Percentiles rank a stretch among this genome's conserved stretches.
Conservation (phyloP, 2,113 vertebrate species). For the Dicerorhinus sumatrensis region DNA sequence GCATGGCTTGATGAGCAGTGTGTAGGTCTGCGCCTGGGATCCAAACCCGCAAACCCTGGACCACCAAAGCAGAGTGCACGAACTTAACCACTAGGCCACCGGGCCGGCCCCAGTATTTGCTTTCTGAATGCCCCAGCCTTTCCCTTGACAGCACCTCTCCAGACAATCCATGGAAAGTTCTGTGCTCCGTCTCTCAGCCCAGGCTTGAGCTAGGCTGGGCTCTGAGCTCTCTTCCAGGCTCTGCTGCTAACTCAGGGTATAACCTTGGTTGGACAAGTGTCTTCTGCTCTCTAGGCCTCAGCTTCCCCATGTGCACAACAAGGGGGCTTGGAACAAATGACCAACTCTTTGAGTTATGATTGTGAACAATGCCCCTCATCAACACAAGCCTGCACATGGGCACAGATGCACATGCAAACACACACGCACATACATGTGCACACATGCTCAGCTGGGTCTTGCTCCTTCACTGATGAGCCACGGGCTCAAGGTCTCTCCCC, state of each 20-base stretch:
- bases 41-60: too few species aligned
- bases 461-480: neutral
- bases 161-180: neutral
- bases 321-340: neutral
- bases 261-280: neutral
- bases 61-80: too few species aligned
- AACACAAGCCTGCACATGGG: neutral
- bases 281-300: neutral
- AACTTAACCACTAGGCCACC: too few species aligned
- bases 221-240: neutral
- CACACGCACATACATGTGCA: neutral
- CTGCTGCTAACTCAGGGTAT: neutral
- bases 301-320: neutral
- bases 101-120: neutral
- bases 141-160: neutral
- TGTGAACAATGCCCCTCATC: neutral
- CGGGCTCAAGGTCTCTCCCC: neutral
- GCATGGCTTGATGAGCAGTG: too few species aligned
- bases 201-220: neutral
- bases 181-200: neutral
- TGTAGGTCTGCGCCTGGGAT: too few species aligned
- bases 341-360: neutral
- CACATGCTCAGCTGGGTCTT: neutral
- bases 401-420: fast-evolving
- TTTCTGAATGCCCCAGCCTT: neutral